Evolutionary conservation across 2,113 vertebrate genomes (phyloP).

Genomic region (Atractosteus spatula): DNA sequence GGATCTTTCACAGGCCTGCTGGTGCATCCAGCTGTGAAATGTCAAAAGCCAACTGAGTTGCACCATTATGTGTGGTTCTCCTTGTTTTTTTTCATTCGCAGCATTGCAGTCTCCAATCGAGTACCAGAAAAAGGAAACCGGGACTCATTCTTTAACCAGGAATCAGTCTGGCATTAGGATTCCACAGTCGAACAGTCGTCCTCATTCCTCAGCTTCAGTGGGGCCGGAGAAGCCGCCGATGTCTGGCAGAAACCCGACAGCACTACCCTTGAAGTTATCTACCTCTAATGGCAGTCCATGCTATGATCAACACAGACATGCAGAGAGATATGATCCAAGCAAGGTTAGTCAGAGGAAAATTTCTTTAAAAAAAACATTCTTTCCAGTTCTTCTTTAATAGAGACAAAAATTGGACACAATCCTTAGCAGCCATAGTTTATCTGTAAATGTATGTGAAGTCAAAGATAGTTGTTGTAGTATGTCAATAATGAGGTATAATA

Average conservation of each 20-base stretch:
- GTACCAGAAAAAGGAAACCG: conserved; percentile 85
- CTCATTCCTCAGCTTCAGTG: conserved; percentile 77
- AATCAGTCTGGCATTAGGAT: conserved; percentile 64
- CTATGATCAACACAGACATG: conserved; percentile 76
- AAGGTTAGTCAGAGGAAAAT: conserved; percentile 63
- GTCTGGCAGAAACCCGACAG: conserved; percentile 71
- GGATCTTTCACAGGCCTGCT: too few species aligned
- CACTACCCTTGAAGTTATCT: conserved; percentile 81
- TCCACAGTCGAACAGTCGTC: conserved; percentile 73
- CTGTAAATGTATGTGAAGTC: too few species aligned
- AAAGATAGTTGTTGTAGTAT: not conserved
- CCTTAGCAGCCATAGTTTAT: too few species aligned
- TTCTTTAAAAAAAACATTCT: too few species aligned
- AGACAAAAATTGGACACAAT: too few species aligned
- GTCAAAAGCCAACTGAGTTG: too few species aligned
- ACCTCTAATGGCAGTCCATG: conserved; percentile 89
- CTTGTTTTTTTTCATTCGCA: conserved; percentile 36
- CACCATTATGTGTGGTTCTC: too few species aligned
- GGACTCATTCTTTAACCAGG: conserved; percentile 72
- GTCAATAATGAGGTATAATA: not conserved
- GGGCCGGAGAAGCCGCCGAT: conserved; percentile 76
- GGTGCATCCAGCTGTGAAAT: too few species aligned
- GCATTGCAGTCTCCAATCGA: conserved; percentile 94
- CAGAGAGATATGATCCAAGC: conserved; percentile 77
- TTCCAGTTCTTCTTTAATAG: too few species aligned